A percentile compares a stretch with the other conserved stretches of the same genome.
These are phyloP conservation scores for Cyaniris semiargus DNA, from an alignment of 2,888 invertebrate genomes.

Conservation along the genomic window DNA sequence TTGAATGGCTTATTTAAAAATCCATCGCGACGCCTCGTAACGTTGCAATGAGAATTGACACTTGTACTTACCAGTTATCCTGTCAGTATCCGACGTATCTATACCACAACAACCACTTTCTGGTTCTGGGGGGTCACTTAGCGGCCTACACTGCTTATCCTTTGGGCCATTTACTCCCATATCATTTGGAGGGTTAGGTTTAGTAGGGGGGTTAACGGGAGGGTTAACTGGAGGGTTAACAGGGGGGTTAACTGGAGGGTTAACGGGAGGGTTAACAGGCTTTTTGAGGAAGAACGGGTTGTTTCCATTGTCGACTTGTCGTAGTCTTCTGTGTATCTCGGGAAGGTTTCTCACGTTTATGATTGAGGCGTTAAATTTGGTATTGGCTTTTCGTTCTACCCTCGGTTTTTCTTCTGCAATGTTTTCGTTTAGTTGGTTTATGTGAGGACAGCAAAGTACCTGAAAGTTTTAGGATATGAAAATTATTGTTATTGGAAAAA, in stretches of 20 bases:
- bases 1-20: too few species aligned
- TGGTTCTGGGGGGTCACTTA: slow-evolving; percentile 59
- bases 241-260: slow-evolving; percentile 36
- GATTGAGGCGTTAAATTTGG: neutral
- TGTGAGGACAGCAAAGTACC: neutral
- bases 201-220: slow-evolving; percentile 33
- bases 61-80: slow-evolving; percentile 55
- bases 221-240: slow-evolving; percentile 36
- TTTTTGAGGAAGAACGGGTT: slow-evolving; percentile 32
- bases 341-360: neutral
- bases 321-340: neutral
- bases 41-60: too few species aligned
- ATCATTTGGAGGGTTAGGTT: slow-evolving; percentile 39
- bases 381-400: neutral
- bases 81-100: slow-evolving; percentile 58
- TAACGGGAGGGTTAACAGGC: neutral
- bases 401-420: neutral
- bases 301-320: neutral
- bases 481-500: neutral
- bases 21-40: too few species aligned
- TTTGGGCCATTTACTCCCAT: slow-evolving; percentile 35
- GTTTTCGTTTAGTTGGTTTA: neutral
- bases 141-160: slow-evolving; percentile 50
- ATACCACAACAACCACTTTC: slow-evolving; percentile 64
- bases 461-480: neutral